phyloP scores from a whole-genome alignment of 1,140 invertebrate genomes.

The Oncopodura yosiiana region DNA sequence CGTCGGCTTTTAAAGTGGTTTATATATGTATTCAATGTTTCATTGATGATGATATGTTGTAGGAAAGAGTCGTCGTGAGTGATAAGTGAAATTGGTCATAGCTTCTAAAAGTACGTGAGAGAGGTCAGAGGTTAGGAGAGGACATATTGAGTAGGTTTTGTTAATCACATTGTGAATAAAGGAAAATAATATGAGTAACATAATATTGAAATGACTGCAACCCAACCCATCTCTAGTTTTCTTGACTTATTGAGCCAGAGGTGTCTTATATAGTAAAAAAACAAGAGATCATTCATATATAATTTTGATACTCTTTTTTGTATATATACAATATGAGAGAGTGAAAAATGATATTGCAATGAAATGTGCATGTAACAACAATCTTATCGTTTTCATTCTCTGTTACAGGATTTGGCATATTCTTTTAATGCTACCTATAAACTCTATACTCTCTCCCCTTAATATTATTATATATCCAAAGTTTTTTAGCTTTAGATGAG shows the following conservation, averaged over 20 bases:
- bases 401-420: background rate
- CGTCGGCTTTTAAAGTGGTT: no score
- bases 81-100: no score
- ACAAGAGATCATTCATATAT: no score
- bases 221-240: background rate
- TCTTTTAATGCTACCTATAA: background rate
- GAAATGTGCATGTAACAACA: background rate
- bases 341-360: slow-evolving; percentile 3
- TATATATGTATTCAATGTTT: no score
- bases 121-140: slow-evolving; percentile 24
- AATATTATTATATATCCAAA: no score
- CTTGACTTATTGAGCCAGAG: background rate
- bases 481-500: background rate
- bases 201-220: background rate
- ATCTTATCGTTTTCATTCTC: background rate
- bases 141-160: background rate
- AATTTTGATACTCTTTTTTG: no score
- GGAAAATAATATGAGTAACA: background rate
- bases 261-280: no score
- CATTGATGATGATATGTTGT: no score
- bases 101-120: slow-evolving; percentile 32
- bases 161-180: background rate
- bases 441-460: background rate
- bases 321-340: background rate
- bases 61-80: background rate